Evolutionary conservation across 2,888 invertebrate species (phyloP).

Genomic region (Hipparchia sbordonii): DNA sequence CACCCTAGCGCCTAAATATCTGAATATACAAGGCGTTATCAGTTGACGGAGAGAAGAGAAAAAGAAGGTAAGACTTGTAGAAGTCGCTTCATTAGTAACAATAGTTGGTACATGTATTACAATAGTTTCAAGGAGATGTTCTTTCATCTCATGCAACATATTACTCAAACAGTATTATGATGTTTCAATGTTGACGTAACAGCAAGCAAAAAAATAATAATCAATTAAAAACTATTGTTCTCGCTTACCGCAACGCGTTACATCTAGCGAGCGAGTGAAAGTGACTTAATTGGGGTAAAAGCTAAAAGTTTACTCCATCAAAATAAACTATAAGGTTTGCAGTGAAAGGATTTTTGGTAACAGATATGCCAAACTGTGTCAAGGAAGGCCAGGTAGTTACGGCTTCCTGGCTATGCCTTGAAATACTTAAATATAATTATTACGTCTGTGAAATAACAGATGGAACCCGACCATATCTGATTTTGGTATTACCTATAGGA

Average conservation of each 20-base stretch:
- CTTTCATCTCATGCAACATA: conserved; percentile 14
- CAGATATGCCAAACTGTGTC: conserved; percentile 24
- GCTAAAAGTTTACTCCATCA: conserved; percentile 48
- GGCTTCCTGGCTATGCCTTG: conserved; percentile 1
- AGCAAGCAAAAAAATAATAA: conserved; percentile 38
- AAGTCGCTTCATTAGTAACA: too few relatives aligned
- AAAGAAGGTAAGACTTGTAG: too few relatives aligned
- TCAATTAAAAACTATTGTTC: conserved; percentile 44
- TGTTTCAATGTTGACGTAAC: conserved; percentile 45
- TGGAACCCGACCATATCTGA: too few relatives aligned
- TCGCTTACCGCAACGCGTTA: conserved; percentile 39
- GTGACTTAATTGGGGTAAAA: conserved; percentile 56
- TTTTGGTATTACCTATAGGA: too few relatives aligned
- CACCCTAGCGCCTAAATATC: too few relatives aligned
- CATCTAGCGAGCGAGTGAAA: conserved; percentile 51
- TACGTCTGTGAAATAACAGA: too few relatives aligned
- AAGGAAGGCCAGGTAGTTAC: conserved; percentile 24
- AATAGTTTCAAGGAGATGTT: not conserved
- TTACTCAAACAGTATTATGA: conserved; percentile 29
- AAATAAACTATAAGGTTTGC: conserved; percentile 37
- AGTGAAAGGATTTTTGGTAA: conserved; percentile 42
- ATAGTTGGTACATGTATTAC: too few relatives aligned
- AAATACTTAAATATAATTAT: too few relatives aligned
- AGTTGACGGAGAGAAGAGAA: too few relatives aligned
- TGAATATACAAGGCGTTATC: too few relatives aligned